A percentile compares a stretch with the other conserved stretches of the same genome.
phyloP scores from a whole-genome alignment of 1,140 invertebrate species.

The Andrena cerasifolii region DNA sequence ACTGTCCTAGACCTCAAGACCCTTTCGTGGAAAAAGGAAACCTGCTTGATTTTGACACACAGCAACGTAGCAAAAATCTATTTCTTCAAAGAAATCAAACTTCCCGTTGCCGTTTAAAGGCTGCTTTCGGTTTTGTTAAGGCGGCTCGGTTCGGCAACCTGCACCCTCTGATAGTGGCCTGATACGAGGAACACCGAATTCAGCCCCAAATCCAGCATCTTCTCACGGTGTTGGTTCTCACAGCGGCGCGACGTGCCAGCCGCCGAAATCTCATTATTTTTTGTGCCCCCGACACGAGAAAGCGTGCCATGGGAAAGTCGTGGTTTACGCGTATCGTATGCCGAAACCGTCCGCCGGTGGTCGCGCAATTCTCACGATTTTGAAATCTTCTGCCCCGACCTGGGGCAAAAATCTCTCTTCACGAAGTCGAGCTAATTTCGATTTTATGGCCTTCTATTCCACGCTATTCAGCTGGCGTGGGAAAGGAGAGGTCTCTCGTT shows the following conservation, averaged over 20 bases:
- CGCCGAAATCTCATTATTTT: constrained; percentile 66
- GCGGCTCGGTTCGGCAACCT: neutral
- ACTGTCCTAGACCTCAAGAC: no score
- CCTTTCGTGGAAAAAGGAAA: no score
- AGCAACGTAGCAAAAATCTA: no score
- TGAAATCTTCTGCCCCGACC: constrained; percentile 48
- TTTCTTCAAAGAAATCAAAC: no score
- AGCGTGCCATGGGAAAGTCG: constrained; percentile 56
- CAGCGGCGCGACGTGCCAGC: constrained; percentile 1
- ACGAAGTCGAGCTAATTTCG: neutral
- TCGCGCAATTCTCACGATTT: constrained; percentile 64
- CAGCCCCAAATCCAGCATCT: constrained; percentile 68
- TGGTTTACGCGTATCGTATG: constrained; percentile 28
- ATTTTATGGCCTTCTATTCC: constrained; percentile 29
- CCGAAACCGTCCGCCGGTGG: constrained; percentile 13
- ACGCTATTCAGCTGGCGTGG: constrained; percentile 6
- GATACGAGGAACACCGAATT: constrained; percentile 61
- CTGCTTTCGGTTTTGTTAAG: no score
- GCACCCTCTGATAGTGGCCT: constrained; percentile 60
- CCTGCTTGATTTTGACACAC: no score
- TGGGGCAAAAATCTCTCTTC: neutral
- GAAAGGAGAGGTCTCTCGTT: no score
- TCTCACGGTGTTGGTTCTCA: constrained; percentile 70
- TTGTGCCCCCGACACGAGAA: constrained; percentile 52
- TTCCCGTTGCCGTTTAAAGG: no score